Base-by-base conservation (phyloP, 2,113 vertebrate species). In the Saccopteryx leptura region DNA sequence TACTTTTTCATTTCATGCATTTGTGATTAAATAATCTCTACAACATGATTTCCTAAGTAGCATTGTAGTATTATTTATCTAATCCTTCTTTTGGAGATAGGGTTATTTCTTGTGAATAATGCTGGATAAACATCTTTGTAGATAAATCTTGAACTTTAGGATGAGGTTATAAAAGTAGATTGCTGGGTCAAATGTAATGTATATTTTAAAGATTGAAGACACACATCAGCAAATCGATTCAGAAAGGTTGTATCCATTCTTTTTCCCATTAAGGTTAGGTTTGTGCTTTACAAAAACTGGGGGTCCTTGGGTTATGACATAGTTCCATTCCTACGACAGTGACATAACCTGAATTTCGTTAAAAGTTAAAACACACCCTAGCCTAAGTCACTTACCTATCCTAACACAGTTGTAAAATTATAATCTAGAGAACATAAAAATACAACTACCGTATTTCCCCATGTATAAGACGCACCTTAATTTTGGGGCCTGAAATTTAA, bases 71-170 rank as follows among this genome's bases (percentile, higher is more conserved):
- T 24, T 83, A 23, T 26, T 63, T 83, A 68, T 60, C 24, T 61
- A 71, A 48, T 17, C 58, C 10, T 46, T 14, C 18, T 86, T 90
- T 91, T 75, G 61, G 23, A 75, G 74, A 52, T 85, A 12, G 52
- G 7, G 8, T 92, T 95, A 81, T 95, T 76, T 86, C 33, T 87
- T 54, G 11, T 88, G 14, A 78, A 72, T 78, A 87, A 72, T 78
- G 24, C 54, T 93, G 58, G 24, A 39, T 65, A n/a, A 76, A 69
- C 74, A 75, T 95, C 11, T 76, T 58, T 89, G 23, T 89, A 85
- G 78, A 39, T 94, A 87, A 92, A 52, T 86, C 54, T 58, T 92
- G 52, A 52, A 21, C 19, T 94, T 75, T 56, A 75, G 39, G 78
- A 33, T 74, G 80, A 56, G 19, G 56, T 81, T 60, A 92, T 63